Conservation (phyloP, 2,113 vertebrate genomes). For the Carassius auratus region DNA sequence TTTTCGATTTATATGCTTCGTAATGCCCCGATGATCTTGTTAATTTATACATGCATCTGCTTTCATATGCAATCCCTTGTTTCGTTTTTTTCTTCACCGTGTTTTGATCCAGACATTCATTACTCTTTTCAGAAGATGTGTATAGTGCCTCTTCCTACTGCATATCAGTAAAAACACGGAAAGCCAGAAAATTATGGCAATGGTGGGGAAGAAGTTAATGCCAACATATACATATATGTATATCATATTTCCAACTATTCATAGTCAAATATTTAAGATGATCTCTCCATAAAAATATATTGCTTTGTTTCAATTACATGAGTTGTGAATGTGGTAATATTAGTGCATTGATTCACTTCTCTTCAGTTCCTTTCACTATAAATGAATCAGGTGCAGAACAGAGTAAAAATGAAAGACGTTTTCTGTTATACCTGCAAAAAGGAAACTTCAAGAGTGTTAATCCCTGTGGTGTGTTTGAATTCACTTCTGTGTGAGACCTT, state of each 20-base stretch:
- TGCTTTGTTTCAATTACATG: not conserved
- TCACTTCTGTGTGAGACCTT: slow-evolving; percentile 25
- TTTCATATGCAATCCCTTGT: no score
- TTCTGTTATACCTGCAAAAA: not conserved
- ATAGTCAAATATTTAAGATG: not conserved
- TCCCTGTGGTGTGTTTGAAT: slow-evolving; percentile 29
- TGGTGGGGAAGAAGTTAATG: not conserved
- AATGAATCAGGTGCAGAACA: not conserved
- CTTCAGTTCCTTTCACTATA: not conserved
- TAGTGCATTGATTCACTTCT: not conserved
- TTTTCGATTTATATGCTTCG: no score
- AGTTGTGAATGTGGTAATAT: not conserved
- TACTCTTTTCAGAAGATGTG: not conserved
- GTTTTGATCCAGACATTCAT: no score
- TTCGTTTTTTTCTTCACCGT: no score
- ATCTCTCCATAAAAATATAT: not conserved
- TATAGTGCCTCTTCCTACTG: not conserved
- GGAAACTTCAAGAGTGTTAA: slow-evolving; percentile 28
- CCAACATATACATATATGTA: not conserved
- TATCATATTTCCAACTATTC: not conserved
- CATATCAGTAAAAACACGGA: no score
- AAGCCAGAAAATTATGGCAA: no score
- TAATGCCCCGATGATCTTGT: no score
- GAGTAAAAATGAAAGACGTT: not conserved
- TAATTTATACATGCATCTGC: no score